Percentiles rank a stretch among this genome's conserved stretches.
phyloP scores from a whole-genome alignment of 2,888 invertebrate species.

The Oegoconia quadripuncta region DNA sequence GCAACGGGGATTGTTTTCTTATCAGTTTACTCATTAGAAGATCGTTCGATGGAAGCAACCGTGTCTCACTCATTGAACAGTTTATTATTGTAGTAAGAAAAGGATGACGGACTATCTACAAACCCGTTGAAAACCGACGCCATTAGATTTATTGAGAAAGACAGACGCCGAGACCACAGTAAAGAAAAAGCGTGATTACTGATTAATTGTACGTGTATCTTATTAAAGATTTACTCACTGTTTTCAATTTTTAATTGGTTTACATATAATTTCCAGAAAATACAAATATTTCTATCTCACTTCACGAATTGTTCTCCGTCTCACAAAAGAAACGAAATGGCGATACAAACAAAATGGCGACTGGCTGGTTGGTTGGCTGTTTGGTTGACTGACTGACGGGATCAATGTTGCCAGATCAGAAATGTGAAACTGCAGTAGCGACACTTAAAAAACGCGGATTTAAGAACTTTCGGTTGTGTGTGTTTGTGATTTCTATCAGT shows the following conservation, averaged over 20 bases:
- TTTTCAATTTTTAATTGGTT: slow-evolving; percentile 3
- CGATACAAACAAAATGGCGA: slow-evolving; percentile 76
- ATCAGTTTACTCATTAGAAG: slow-evolving; percentile 75
- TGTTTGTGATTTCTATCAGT: neutral
- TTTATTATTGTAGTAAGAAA: slow-evolving; percentile 77
- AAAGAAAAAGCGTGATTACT: slow-evolving; percentile 10
- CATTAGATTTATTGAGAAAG: slow-evolving; percentile 57
- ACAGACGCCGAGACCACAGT: slow-evolving; percentile 36
- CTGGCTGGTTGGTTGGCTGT: slow-evolving; percentile 3
- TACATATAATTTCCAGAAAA: neutral
- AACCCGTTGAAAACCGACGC: slow-evolving; percentile 70
- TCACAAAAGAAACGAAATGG: slow-evolving; percentile 77
- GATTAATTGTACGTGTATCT: neutral
- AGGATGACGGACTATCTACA: slow-evolving; percentile 76
- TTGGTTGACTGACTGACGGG: neutral
- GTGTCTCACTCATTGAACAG: slow-evolving; percentile 71
- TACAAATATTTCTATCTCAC: slow-evolving; percentile 73
- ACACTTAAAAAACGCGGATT: no score
- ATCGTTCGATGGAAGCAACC: slow-evolving; percentile 72
- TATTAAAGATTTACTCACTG: slow-evolving; percentile 5
- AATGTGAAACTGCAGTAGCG: no score
- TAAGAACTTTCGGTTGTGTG: neutral
- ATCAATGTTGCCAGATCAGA: slow-evolving; percentile 15
- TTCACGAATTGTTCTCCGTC: slow-evolving; percentile 72
- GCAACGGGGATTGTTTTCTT: slow-evolving; percentile 74